Evolutionary conservation across 1,140 invertebrate species (phyloP), one percentile per base, ranked within the genome.

Genomic region (Caenorhabditis brenneri): DNA sequence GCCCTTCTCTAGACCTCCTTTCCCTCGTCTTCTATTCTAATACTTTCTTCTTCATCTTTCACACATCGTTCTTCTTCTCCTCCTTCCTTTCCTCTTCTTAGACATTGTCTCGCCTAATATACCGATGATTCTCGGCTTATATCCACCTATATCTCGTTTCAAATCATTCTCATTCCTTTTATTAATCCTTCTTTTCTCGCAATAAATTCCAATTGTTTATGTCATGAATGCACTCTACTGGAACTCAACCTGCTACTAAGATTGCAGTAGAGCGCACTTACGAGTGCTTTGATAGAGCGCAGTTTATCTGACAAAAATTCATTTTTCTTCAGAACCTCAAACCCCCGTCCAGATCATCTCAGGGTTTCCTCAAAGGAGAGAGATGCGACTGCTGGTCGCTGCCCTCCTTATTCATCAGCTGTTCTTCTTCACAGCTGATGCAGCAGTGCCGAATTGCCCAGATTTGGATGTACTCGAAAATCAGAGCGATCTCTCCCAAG

Each of bases 401-500:
- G 10, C 79, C 7, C 31, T 79, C n/a, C 46, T 83, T 24, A 2
- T 55, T 4, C 53, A 10, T 22, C 48, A 29, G 60, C 53, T 82
- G 29, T 29, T 4, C 12, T 15, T 65, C 6, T 7, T 16, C 9
- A 31, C 80, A 48, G 65, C 19, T 9, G 19, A n/a, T 19, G 10
- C 79, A 6, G 9, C 81, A n/a, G 39, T 86, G 33, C 65, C 81
- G 9, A 83, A 69, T n/a, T 86, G 85, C 39, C 82, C 85, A 4
- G 78, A 83, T 81, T 33, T 86, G 27, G 81, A 79, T 33, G 60
- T 53, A 27, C 49, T 86, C 19, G 85, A 86, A 53, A 81, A 65
- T 69, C 39, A 79, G 24, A 31, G 16, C 15, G 51, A 84, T 19
- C 39, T 83, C 22, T 36, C 46, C 1, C 84, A 51, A 36, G 39